Base-by-base conservation (phyloP, 2,888 invertebrate genomes). In the Hoplodrina blanda region DNA sequence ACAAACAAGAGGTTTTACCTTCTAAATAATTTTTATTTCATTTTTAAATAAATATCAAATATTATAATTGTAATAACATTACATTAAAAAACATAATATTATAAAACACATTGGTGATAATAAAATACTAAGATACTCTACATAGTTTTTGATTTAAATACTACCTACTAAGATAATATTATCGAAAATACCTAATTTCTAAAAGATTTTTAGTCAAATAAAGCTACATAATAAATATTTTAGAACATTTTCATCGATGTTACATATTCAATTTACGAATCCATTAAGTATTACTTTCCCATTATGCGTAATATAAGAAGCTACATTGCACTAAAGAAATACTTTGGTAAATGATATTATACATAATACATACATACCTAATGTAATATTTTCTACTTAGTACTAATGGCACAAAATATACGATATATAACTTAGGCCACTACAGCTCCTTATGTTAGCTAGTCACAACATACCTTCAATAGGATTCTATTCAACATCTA, bases 381-480 rank as follows among this genome's bases (percentile, higher is more conserved):
- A 55, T 59, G 15, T 50, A 54, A 57, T 60, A 52, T 50, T 25
- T 54, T 64, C 41, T 76, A 64, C 41, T 59, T 65, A 74, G 7
- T 53, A 62, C 46, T 78, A 73, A 82, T 73, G 82, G 82, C 82
- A 82, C 82, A 69, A 78, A 67, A 69, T 67, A 63, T 53, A 81
- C 57, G 52, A 75, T 55, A 44, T 50, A 53, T 46, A 50, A 63
- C 33, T 56, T 72, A 62, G 63, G 70, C 76, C 69, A 64, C 76
- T 80, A 69, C 63, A 57, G 41, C 76, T 61, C 33, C 56, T 55
- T 61, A 64, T 17, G 4, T 62, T 54, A 57, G 20, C 77, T 76
- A 64, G 54, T 69, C 63, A 77, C 81, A 80, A 69, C 54, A 50
- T 63, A 59, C 76, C 55, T 60, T 69, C 44, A 66, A 54, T 61